phyloP scores from a whole-genome alignment of 2,888 invertebrate species.

The Erebia ligea region DNA sequence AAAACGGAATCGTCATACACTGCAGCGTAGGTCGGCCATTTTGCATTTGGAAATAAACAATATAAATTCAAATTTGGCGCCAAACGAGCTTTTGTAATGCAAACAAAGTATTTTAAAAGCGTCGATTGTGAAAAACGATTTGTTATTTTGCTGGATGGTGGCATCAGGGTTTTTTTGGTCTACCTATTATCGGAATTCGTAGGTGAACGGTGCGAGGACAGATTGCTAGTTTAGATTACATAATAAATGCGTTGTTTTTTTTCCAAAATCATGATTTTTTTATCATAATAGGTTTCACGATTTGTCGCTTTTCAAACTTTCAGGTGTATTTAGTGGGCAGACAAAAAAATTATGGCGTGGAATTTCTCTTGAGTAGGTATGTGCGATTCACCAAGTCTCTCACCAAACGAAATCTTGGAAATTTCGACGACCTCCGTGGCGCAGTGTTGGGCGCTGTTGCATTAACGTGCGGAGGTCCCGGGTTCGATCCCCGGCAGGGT shows the following conservation, averaged over 20 bases:
- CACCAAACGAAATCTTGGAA: no score
- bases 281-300: background rate
- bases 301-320: no score
- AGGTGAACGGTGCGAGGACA: background rate
- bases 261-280: background rate
- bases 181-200: constrained; percentile 3
- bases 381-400: no score
- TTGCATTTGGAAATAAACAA: constrained; percentile 54
- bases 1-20: constrained; percentile 45
- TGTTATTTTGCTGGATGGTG: constrained; percentile 41
- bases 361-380: no score
- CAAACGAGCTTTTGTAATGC: constrained; percentile 56
- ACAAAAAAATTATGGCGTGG: no score
- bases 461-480: no score
- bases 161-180: constrained; percentile 37
- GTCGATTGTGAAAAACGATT: constrained; percentile 51
- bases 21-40: constrained; percentile 60
- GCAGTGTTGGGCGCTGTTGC: no score
- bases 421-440: no score
- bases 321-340: no score
- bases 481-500: no score
- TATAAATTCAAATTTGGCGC: constrained; percentile 64
- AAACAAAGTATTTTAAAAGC: constrained; percentile 56
- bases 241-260: constrained; percentile 10
- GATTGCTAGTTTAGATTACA: constrained; percentile 8